Evolutionary conservation across 2,113 vertebrate species (phyloP).

Genomic region (Upupa epops): DNA sequence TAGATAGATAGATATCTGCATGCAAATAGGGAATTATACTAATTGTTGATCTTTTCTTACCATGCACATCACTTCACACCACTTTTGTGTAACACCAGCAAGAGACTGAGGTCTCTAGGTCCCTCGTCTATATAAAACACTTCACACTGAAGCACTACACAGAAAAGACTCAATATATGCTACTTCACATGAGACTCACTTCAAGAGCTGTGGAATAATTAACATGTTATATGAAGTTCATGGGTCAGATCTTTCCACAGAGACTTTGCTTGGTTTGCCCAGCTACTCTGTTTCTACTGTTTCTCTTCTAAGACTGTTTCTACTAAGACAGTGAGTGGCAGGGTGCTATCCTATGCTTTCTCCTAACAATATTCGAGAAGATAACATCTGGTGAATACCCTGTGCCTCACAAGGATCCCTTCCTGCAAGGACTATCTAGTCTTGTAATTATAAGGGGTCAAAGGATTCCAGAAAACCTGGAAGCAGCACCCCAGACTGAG

Average conservation of each 20-base stretch:
- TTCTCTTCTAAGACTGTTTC: no score
- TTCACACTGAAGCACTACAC: neutral
- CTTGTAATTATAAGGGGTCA: neutral
- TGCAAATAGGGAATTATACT: neutral
- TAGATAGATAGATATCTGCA: neutral
- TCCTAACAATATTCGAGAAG: neutral
- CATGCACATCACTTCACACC: neutral
- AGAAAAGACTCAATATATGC: neutral
- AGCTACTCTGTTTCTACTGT: no score
- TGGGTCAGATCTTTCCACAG: neutral
- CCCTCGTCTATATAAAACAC: neutral
- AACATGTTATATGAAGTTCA: neutral
- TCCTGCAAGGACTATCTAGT: neutral
- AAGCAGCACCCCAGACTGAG: neutral
- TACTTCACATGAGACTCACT: neutral
- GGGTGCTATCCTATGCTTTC: rapidly evolving
- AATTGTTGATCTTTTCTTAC: neutral
- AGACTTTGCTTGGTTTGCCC: neutral
- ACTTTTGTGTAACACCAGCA: neutral
- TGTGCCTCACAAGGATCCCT: no score
- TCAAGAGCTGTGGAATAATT: neutral
- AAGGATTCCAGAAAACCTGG: neutral
- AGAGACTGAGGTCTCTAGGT: neutral
- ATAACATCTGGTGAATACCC: neutral
- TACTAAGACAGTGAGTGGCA: neutral